Base-by-base conservation (phyloP, 2,888 invertebrate species). In the Leptopterna dolabrata region DNA sequence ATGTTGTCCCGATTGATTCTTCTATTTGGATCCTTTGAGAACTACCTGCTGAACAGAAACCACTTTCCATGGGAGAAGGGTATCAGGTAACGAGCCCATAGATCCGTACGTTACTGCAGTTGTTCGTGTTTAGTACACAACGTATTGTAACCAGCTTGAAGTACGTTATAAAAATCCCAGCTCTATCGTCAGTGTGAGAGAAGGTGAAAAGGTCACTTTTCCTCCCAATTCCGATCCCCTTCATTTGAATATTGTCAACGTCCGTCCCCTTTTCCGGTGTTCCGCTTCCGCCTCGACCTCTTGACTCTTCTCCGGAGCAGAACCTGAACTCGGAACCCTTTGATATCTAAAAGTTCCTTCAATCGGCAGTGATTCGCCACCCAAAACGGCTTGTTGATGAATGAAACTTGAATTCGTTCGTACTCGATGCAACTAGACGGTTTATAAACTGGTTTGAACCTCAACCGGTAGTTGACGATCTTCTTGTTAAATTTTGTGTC, bases 151-250 rank as follows among this genome's bases (percentile, higher is more conserved):
- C 2, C 45, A 78, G 19, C 16, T 3, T 13, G n/a, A 43, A 78
- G 45, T 24, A 78, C 4, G 24, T 45, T 16, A 78, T 78, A 90
- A 63, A 24, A 63, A 63, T 63, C 24, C 13, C 24, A 19, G 63
- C 24, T 63, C 24, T 27, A 63, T 63, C 63, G 9, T 19, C 7
- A 24, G 1, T 63, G 63, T 63, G 63, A 63, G 63, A 63, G 11
- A 24, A 63, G 63, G 63, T 24, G 24, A 63, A 11, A 24, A 63
- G 63, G 63, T 63, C 63, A 24, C 24, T 63, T 63, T 51, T 63
- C 63, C 63, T 24, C 24, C 19, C 9, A 63, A 63, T 63, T 24
- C 27, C 27, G 19, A 24, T 63, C 63, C 11, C 63, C 63, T 63
- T 36, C 19, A 63, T 63, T 63, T 63, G 63, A 63, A 63, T 63